A percentile compares a stretch with the other conserved stretches of the same genome.
These are phyloP conservation scores for Formica selysi DNA, from an alignment of 1,140 invertebrate species.

Conservation along the genomic window DNA sequence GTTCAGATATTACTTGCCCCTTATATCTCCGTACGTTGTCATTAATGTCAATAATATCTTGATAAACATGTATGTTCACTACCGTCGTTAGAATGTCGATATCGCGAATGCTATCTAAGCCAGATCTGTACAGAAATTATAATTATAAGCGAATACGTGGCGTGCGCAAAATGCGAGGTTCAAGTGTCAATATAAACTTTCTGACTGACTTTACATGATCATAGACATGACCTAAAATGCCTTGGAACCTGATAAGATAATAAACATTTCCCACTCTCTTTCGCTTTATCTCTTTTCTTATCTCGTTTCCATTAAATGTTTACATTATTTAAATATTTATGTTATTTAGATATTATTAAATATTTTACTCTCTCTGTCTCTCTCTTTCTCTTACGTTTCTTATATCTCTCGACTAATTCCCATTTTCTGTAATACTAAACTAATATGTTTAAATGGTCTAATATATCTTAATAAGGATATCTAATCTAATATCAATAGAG, in stretches of 20 bases:
- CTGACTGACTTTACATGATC: neutral
- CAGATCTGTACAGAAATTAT: constrained; percentile 6
- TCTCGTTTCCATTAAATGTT: neutral
- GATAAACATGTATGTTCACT: constrained; percentile 53
- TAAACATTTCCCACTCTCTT: neutral
- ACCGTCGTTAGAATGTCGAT: constrained; percentile 20
- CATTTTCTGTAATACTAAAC: neutral
- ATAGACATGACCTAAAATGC: constrained; percentile 32
- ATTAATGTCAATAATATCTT: constrained; percentile 54
- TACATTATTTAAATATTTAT: too few relatives aligned
- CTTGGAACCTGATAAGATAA: constrained; percentile 34
- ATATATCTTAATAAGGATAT: constrained; percentile 54
- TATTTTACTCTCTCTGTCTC: too few relatives aligned
- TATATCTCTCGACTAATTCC: neutral
- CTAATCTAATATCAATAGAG: constrained; percentile 52
- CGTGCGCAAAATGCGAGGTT: constrained; percentile 46
- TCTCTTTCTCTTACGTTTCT: too few relatives aligned
- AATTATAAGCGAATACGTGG: neutral
- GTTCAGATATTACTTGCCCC: constrained; percentile 9
- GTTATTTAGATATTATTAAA: too few relatives aligned
- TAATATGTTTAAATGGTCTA: neutral
- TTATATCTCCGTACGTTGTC: constrained; percentile 70
- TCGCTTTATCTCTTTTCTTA: neutral
- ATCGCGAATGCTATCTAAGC: constrained; percentile 46
- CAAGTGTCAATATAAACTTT: neutral